Percentiles rank a stretch among this genome's conserved stretches.
Conservation (phyloP, 2,113 vertebrate genomes). For the Caretta caretta region DNA sequence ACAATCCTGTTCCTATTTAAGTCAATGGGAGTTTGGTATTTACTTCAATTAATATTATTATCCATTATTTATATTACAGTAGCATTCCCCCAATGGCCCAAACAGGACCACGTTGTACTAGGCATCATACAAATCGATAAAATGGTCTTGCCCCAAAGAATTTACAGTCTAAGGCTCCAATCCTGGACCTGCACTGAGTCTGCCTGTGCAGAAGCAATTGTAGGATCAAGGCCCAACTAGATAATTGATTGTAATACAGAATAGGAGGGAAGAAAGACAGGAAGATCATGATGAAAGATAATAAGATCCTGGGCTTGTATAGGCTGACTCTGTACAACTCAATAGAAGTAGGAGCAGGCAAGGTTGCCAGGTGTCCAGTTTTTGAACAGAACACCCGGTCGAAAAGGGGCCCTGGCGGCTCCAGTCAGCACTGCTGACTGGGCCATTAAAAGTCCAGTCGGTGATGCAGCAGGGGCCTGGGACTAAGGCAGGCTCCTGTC, state of each 20-base stretch:
- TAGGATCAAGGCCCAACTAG: not conserved
- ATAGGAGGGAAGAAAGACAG: not conserved
- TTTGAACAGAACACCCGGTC: no score
- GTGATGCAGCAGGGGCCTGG: no score
- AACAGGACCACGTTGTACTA: not conserved
- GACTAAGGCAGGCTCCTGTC: no score
- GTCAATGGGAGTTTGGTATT: not conserved
- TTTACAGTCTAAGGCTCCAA: not conserved
- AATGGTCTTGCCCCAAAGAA: not conserved
- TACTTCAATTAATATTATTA: not conserved
- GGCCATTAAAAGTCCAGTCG: no score
- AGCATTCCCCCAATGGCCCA: not conserved
- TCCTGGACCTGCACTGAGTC: not conserved
- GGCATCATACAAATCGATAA: not conserved
- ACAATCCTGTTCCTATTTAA: not conserved
- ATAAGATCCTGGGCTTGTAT: not conserved
- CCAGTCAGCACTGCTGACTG: no score
- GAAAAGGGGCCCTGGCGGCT: no score
- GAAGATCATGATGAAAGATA: not conserved
- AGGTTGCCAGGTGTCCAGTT: no score
- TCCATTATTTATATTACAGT: not conserved
- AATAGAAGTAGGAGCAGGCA: not conserved
- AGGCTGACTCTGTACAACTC: not conserved
- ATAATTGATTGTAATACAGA: not conserved
- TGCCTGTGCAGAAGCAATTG: not conserved